These are phyloP conservation scores for Tamandua tetradactyla DNA, from an alignment of 2,797 vertebrate species.

Conservation along the genomic window DNA sequence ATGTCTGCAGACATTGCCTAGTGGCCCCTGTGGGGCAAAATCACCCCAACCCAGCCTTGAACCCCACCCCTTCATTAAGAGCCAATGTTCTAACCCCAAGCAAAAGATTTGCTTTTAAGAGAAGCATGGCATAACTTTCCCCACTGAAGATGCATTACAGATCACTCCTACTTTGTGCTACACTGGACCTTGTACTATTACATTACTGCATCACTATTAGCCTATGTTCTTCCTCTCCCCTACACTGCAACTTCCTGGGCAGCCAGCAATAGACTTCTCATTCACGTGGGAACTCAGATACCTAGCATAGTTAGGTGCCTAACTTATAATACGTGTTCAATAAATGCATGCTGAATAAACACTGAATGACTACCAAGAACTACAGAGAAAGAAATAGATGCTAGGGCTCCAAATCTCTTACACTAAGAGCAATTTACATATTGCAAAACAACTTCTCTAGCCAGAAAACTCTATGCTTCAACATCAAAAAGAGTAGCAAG, in stretches of 20 bases:
- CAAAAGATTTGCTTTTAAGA: background rate
- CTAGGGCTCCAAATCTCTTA: background rate
- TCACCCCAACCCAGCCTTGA: too few relatives aligned
- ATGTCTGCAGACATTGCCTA: background rate
- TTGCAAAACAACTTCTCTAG: background rate
- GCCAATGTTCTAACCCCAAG: background rate
- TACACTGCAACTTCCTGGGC: background rate
- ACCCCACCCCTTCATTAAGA: background rate
- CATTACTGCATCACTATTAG: background rate
- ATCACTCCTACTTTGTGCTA: background rate
- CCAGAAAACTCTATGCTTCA: background rate
- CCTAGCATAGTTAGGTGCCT: background rate
- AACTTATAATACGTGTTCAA: background rate
- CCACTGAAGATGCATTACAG: background rate
- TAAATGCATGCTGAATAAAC: background rate
- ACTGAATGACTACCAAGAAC: background rate
- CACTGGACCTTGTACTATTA: background rate
- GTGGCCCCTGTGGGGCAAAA: background rate
- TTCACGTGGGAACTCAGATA: background rate
- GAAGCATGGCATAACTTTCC: background rate
- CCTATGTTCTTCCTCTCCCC: background rate
- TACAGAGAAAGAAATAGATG: background rate
- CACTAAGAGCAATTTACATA: background rate
- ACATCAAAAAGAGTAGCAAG: background rate
- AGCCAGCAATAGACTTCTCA: background rate